Percentiles rank a stretch among this genome's conserved stretches.
Conservation (phyloP, 2,888 invertebrate genomes). For the Corbicula japonica region DNA sequence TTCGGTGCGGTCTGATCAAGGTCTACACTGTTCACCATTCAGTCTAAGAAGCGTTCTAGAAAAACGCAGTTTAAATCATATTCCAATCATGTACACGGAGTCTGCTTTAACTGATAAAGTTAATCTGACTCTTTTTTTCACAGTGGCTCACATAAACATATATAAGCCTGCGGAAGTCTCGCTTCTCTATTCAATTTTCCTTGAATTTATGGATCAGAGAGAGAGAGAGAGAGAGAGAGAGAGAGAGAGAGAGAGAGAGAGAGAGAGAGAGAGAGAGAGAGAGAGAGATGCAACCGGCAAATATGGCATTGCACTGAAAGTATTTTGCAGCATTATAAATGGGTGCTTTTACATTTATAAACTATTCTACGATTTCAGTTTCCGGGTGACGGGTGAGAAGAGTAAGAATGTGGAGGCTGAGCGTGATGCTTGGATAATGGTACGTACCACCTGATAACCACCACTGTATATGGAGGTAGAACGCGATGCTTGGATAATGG, state of each 20-base stretch:
- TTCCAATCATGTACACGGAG: too few relatives aligned
- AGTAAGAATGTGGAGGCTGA: constrained; percentile 65
- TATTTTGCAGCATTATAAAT: too few relatives aligned
- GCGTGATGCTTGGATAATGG: constrained; percentile 73
- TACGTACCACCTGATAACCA: too few relatives aligned
- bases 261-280: constrained; percentile 22
- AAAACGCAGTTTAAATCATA: too few relatives aligned
- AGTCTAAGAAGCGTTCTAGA: too few relatives aligned
- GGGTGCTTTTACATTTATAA: too few relatives aligned
- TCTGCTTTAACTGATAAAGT: not conserved
- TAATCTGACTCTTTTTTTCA: not conserved
- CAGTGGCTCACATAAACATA: not conserved
- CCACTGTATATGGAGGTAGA: too few relatives aligned
- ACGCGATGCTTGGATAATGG: too few relatives aligned
- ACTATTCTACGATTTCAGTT: constrained; percentile 70
- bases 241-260: not conserved
- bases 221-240: constrained; percentile 5
- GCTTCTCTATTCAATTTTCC: not conserved
- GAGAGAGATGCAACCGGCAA: constrained; percentile 3
- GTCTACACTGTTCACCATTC: too few relatives aligned
- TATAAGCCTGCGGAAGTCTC: not conserved
- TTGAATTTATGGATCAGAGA: too few relatives aligned
- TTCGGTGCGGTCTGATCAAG: too few relatives aligned
- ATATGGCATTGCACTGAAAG: too few relatives aligned
- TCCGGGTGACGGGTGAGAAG: constrained; percentile 69